phyloP scores from a whole-genome alignment of 2,113 vertebrate species.

The Heloderma charlesbogerti region DNA sequence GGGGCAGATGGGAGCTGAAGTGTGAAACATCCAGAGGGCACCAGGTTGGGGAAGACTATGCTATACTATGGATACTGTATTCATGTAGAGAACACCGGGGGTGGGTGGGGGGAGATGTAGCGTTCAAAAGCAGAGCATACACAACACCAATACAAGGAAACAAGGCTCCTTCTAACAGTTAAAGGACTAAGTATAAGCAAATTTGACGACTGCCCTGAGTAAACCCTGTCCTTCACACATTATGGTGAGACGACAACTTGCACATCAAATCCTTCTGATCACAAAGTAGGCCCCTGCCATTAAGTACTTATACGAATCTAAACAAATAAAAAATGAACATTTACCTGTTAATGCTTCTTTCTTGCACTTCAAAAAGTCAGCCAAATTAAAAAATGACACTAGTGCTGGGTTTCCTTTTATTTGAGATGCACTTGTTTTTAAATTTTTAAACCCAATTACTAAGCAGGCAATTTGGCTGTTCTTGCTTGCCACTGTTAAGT shows the following conservation, averaged over 20 bases:
- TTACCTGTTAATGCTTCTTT: neutral
- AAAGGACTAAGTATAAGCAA: fast-evolving
- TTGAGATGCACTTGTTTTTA: neutral
- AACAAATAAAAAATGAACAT: neutral
- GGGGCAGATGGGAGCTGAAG: too few relatives aligned
- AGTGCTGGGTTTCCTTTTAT: neutral
- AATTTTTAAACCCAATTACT: neutral
- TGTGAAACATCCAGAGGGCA: too few relatives aligned
- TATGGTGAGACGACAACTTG: neutral
- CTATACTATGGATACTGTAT: fast-evolving
- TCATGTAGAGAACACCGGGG: neutral
- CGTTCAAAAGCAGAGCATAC: fast-evolving
- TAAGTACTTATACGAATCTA: neutral
- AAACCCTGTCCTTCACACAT: fast-evolving
- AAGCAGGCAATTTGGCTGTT: neutral
- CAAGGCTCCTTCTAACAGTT: neutral
- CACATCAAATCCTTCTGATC: too few relatives aligned
- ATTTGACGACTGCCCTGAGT: fast-evolving
- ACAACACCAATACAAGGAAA: neutral
- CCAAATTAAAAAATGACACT: neutral
- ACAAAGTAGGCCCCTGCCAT: neutral
- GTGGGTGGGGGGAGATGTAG: neutral
- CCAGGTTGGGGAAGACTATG: too few relatives aligned
- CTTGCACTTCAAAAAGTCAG: neutral
- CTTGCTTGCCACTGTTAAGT: neutral